Evolutionary conservation across 2,888 invertebrate genomes (phyloP).

Genomic region (Ochropleura leucogaster): DNA sequence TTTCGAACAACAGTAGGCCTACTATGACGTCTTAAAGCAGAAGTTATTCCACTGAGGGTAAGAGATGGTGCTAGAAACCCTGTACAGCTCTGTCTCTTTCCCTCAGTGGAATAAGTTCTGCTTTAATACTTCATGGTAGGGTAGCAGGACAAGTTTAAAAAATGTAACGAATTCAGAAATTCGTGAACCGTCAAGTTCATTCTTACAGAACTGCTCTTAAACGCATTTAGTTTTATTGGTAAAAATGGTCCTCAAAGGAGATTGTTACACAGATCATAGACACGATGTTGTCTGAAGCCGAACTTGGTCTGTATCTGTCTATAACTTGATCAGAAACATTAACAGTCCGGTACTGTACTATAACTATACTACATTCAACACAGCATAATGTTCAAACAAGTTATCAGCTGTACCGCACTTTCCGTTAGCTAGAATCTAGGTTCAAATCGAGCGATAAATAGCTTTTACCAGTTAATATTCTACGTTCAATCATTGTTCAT

Average conservation of each 20-base stretch:
- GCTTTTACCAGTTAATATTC: conserved; percentile 50
- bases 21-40: too few species aligned
- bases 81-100: too few species aligned
- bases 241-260: not conserved
- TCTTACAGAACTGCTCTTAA: not conserved
- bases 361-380: not conserved
- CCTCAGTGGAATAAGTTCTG: too few species aligned
- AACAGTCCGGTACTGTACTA: not conserved
- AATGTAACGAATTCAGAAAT: too few species aligned
- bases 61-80: too few species aligned
- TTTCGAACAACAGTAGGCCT: too few species aligned
- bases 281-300: not conserved
- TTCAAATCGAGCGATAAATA: conserved; percentile 50
- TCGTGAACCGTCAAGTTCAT: too few species aligned
- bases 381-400: conserved; percentile 45
- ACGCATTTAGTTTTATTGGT: not conserved
- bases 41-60: too few species aligned
- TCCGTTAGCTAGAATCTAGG: conserved; percentile 51
- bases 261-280: not conserved
- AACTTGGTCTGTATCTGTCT: not conserved
- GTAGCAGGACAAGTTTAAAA: too few species aligned
- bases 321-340: not conserved
- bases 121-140: too few species aligned
- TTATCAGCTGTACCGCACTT: conserved; percentile 33
- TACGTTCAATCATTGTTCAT: conserved; percentile 45